Conservation (phyloP, 2,113 vertebrate species). For the Rhineura floridana region DNA sequence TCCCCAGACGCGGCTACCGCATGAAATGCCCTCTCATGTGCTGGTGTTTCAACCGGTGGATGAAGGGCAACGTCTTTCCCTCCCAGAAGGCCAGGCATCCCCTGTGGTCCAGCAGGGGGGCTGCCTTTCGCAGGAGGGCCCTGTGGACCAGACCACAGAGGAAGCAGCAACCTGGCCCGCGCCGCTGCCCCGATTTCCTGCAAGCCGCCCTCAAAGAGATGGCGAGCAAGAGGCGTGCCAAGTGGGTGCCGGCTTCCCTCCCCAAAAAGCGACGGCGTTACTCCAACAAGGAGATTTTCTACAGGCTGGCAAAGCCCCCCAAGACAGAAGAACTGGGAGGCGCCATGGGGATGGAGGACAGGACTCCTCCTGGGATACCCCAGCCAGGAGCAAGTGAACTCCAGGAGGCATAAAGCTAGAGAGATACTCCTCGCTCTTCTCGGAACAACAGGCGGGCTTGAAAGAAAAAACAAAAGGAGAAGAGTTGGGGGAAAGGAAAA, state of each 20-base stretch:
- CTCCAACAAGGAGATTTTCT: background rate
- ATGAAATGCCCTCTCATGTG: background rate
- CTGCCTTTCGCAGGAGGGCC: background rate
- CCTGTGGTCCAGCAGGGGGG: fast-evolving
- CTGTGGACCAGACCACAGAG: too few relatives aligned
- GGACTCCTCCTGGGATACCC: background rate
- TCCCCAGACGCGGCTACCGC: background rate
- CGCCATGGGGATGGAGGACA: too few relatives aligned
- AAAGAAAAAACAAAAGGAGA: too few relatives aligned
- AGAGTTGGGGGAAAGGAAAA: background rate
- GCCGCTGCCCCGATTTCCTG: background rate
- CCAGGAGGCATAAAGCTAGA: background rate
- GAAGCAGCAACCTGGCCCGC: fast-evolving
- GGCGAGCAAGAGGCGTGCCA: background rate
- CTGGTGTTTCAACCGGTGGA: background rate
- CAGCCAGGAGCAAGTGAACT: background rate
- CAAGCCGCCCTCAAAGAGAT: background rate
- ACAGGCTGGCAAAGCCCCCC: background rate
- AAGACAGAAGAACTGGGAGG: fast-evolving
- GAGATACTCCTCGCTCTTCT: background rate
- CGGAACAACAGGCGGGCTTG: background rate
- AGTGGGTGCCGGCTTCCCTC: background rate
- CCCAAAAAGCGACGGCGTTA: background rate
- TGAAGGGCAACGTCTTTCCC: background rate
- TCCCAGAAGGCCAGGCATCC: background rate